These are phyloP conservation scores for Epizoanthus scotinus DNA, from an alignment of 92 coral and sea anemone genomes.

Conservation along the genomic window DNA sequence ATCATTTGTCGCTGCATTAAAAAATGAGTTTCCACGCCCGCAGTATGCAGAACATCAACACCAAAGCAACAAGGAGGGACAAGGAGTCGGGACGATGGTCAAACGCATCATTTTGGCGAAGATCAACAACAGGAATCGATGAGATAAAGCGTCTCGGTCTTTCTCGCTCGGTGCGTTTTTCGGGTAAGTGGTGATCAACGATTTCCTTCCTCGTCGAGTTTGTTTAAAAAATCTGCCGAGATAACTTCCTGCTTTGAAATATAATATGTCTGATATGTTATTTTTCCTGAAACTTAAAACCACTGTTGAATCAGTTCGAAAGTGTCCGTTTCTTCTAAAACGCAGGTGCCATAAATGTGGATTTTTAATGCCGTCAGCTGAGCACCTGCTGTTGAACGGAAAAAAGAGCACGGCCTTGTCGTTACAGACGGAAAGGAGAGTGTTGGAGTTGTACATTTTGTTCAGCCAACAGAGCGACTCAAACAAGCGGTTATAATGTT, in stretches of 20 bases:
- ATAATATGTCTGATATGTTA: neutral
- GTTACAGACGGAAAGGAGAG: neutral
- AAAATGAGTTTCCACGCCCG: conserved; percentile 31
- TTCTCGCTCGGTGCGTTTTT: conserved; percentile 40
- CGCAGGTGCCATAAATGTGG: conserved; percentile 23
- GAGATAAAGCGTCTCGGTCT: conserved; percentile 29
- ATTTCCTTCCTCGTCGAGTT: neutral
- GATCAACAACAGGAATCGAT: conserved; percentile 32
- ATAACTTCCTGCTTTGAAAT: neutral
- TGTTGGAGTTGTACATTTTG: neutral
- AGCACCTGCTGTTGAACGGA: neutral
- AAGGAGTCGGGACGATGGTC: neutral
- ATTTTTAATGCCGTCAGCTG: neutral
- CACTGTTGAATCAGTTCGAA: neutral
- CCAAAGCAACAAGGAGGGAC: conserved; percentile 6
- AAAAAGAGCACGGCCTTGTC: neutral
- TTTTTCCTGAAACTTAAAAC: neutral
- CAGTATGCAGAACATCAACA: conserved; percentile 21
- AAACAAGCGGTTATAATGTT: conserved; percentile 13
- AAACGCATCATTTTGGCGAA: conserved; percentile 30
- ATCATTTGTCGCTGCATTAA: neutral
- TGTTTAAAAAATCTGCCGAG: neutral
- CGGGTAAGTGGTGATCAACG: conserved; percentile 25
- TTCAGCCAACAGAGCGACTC: neutral
- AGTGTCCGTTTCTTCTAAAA: conserved; percentile 1